Evolutionary conservation across 2,113 vertebrate genomes (phyloP), one percentile per base, ranked within the genome.

Genomic region (Narcine bancroftii): DNA sequence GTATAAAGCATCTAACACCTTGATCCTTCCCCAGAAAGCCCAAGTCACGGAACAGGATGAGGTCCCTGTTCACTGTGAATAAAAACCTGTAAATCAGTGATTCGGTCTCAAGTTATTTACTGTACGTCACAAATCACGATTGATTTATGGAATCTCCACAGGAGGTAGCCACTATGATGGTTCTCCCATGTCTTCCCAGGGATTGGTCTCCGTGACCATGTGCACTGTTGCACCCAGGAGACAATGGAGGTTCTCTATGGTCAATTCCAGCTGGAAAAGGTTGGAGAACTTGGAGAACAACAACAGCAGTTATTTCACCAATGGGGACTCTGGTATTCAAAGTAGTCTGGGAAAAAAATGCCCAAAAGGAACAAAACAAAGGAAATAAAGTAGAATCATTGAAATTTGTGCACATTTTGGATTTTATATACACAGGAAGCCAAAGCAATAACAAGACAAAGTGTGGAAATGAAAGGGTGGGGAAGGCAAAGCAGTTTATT

Each of bases 391-490:
- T n/a, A 60, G 56, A 85, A 85, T n/a, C n/a, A 75, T 1, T 75
- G 29, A 79, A 47, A 47, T 50, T 79, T 87, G 2, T 19, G 36
- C 50, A 36, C n/a, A n/a, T 87, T 83, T 87, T 87, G 81, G 60
- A 33, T 87, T 60, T 36, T 87, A 15, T 91, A 36, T 2, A 24
- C 65, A 45, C 42, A 91, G 63, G 89, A 66, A 47, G 65, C 21
- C 21, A 71, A 91, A 91, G 81, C 81, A 85, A 85, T 15, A 85
- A 53, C 33, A 71, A 69, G 39, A 66, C 56, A 65, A 63, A 47
- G 63, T 91, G 60, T 91, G 56, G 63, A 11, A 91, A 3, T 24
- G 89, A 45, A 91, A 91, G 24, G 24, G 65, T 69, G 89, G 89
- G 65, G 65, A n/a, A 47, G 89, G 63, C 36, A 2, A 83, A 33